Base-by-base conservation (phyloP, 2,113 vertebrate genomes). In the Heterotis niloticus region DNA sequence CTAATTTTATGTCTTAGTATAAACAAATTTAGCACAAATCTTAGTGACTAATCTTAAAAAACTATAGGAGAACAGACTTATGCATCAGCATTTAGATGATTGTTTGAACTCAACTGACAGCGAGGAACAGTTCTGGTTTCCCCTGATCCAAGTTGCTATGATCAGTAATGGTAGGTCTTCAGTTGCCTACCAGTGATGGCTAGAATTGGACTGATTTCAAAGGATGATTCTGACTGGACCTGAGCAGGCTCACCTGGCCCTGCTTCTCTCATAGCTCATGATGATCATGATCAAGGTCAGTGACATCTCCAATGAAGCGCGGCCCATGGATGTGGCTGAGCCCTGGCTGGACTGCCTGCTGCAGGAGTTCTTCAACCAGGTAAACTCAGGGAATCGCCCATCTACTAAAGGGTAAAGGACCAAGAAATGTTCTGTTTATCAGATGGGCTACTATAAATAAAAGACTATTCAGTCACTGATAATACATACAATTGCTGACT, bases 361-460 rank as follows among this genome's bases (percentile, higher is more conserved):
- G n/a, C 91, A 93, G 85, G 93, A 94, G 75, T 94, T 93, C 81
- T 93, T 91, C 83, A 93, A 92, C 82, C 93, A 94, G 91, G 92
- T 94, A 34, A 73, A n/a, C 56, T 18, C 71, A 57, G 23, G 0
- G 5, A 0, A 52, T n/a, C 18, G 20, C 69, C 69, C 59, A 20
- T 62, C 10, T 28, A 5, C 17, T 20, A 69, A 69, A 69, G 67
- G 67, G 67, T 29, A 24, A 44, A 18, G 67, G 28, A 12, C 16
- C 67, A 44, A 26, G 29, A 34, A 69, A 69, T 69, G 26, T 29
- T 26, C 4, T 44, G 67, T 44, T 44, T 44, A 7, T 4, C 34
- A 44, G 7, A 44, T 44, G 7, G 7, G 34, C 34, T 44, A 7
- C 3, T 44, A 44, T 44, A 44, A 44, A 44, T 44, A 44, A 44